Conservation (phyloP, 2,113 vertebrate species). For the Nerophis ophidion region DNA sequence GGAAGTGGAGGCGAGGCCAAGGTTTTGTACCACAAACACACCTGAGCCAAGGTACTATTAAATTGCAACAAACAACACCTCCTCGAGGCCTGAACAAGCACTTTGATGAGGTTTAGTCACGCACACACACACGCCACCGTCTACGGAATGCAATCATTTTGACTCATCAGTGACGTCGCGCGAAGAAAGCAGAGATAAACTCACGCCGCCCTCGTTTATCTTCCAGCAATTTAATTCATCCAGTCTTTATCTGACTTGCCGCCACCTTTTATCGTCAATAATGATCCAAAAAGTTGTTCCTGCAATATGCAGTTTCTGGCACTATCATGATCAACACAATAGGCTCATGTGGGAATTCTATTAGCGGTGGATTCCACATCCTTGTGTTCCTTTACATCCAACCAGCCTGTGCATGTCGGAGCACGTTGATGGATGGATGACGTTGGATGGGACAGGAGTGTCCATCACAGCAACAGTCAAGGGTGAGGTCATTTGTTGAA, state of each 20-base stretch:
- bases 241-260: not conserved
- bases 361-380: not conserved
- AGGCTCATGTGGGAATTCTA: not conserved
- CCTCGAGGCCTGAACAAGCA: not conserved
- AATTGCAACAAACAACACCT: not conserved
- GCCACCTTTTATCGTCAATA: not conserved
- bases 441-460: too few relatives aligned
- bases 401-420: too few relatives aligned
- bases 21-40: conserved; percentile 21
- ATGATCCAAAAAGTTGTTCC: not conserved
- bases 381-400: not conserved
- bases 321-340: too few relatives aligned
- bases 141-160: conserved; percentile 6
- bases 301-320: not conserved
- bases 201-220: conserved; percentile 1
- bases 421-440: too few relatives aligned
- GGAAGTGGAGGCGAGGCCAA: conserved; percentile 8
- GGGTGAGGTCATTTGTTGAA: too few relatives aligned
- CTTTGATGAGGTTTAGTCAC: not conserved
- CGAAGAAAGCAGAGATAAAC: not conserved
- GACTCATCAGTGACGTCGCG: conserved; percentile 1
- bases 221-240: not conserved
- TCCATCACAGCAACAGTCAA: too few relatives aligned
- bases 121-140: not conserved
- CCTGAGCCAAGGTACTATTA: not conserved